Evolutionary conservation across 2,888 invertebrate genomes (phyloP).

Genomic region (Oxyscelio sp.): DNA sequence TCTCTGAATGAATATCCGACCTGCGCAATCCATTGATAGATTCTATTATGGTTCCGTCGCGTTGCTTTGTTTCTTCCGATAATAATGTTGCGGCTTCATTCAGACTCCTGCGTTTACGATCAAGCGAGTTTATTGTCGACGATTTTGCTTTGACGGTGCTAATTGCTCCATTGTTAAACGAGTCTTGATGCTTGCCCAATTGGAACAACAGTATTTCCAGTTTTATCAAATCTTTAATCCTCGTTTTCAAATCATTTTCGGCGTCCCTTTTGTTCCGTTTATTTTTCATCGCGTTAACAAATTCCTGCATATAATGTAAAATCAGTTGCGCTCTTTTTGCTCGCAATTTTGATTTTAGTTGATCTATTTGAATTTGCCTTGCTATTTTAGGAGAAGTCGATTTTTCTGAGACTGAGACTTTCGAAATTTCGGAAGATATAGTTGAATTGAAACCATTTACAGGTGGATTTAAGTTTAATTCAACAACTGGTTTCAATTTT

Average conservation of each 20-base stretch:
- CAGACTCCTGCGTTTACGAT: slow-evolving; percentile 37
- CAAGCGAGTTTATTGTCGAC: neutral
- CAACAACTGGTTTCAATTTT: too few species aligned
- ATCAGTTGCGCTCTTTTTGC: slow-evolving; percentile 75
- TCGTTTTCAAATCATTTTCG: neutral
- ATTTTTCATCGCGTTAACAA: slow-evolving; percentile 67
- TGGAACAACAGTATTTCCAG: slow-evolving; percentile 23
- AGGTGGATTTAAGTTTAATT: too few species aligned
- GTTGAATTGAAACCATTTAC: too few species aligned
- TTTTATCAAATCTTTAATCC: slow-evolving; percentile 11
- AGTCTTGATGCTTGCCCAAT: slow-evolving; percentile 15
- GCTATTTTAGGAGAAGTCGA: slow-evolving; percentile 45
- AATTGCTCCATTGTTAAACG: slow-evolving; percentile 17
- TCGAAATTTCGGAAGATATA: too few species aligned
- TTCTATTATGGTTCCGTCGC: too few species aligned
- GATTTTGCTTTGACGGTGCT: slow-evolving; percentile 10
- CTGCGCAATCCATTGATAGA: too few species aligned
- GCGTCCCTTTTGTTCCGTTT: slow-evolving; percentile 19
- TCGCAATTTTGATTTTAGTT: slow-evolving; percentile 74
- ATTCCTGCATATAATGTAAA: slow-evolving; percentile 75
- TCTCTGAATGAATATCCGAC: too few species aligned
- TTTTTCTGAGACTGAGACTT: too few species aligned
- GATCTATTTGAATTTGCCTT: slow-evolving; percentile 74
- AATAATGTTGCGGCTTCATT: too few species aligned
- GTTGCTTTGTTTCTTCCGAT: too few species aligned